Conservation (phyloP, 2,797 vertebrate genomes). For the Thunnus albacares region DNA sequence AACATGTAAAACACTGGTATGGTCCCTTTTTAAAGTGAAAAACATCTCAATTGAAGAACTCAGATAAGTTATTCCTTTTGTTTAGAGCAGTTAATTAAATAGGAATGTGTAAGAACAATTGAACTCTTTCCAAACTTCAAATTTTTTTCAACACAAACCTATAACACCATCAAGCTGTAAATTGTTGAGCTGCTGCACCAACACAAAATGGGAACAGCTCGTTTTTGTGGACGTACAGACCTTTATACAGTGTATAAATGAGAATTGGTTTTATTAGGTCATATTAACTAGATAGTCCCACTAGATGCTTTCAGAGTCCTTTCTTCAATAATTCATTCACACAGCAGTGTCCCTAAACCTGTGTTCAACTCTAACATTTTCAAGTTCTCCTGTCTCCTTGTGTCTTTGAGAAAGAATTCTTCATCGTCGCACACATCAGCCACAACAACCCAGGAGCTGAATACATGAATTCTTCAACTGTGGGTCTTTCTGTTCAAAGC, state of each 20-base stretch:
- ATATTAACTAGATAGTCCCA: not conserved
- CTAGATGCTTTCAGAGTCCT: not conserved
- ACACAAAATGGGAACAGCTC: not conserved
- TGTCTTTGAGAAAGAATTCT: not conserved
- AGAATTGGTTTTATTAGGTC: not conserved
- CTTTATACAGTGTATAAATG: not conserved
- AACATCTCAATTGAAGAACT: not conserved
- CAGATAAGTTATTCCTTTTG: not conserved
- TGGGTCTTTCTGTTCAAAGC: constrained; percentile 4
- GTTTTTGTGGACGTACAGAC: not conserved
- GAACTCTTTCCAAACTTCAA: not conserved
- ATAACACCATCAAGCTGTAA: not conserved
- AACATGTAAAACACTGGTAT: not conserved
- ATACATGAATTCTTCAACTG: not conserved
- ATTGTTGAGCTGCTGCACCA: not conserved
- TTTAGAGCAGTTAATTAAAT: not conserved
- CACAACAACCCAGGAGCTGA: not conserved
- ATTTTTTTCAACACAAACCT: not conserved
- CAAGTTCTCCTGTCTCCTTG: not conserved
- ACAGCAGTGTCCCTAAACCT: constrained; percentile 1
- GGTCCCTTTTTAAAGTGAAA: not conserved
- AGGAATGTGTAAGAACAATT: not conserved
- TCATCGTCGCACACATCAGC: not conserved
- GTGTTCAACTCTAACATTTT: constrained; percentile 1
- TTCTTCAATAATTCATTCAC: not conserved